Evolutionary conservation across 2,888 invertebrate species (phyloP), one percentile per base, ranked within the genome.

Genomic region (Hemithea aestivaria): DNA sequence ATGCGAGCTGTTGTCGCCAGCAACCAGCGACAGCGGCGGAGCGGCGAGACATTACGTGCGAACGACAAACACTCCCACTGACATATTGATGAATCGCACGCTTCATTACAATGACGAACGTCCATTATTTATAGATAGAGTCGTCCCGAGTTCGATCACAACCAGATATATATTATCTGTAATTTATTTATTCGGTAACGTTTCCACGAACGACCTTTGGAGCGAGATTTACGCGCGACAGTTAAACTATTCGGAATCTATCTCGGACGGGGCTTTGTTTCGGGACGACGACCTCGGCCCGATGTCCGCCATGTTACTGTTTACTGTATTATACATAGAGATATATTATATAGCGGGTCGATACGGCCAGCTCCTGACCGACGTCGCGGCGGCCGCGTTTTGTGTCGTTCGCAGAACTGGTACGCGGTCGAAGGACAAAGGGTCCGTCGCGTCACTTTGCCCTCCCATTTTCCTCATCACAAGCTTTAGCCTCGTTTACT

Each of bases 61-160:
- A 40, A 29, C 50, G 47, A 43, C 48, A 35, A 37, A 29, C 48
- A 40, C 45, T 37, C 34, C 31, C 34, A 50, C 56, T 65, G 67
- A 66, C 68, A 69, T 56, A 64, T 65, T 69, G 68, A 69, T 64
- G 68, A 48, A 67, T 60, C 53, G 62, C 64, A 51, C 60, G 58
- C 62, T 58, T 55, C 64, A 53, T 56, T 62, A 55, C 68, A 59
- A 60, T 65, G 63, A 66, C 53, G 56, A 56, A 62, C 55, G 62
- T 56, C 59, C 52, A 56, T 58, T 62, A 64, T 66, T 63, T 63
- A 63, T 65, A 66, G 62, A 50, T 37, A 28, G 43, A 45, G 39
- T 34, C 41, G 48, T 48, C 31, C 38, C 41, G 34, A 40, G 25
- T 40, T 20, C 38, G 23, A 27, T 20, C 26, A 27, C 32, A 1